Base-by-base conservation (phyloP, 35 echinoderm and acorn worm species). In the Amphiura filiformis region DNA sequence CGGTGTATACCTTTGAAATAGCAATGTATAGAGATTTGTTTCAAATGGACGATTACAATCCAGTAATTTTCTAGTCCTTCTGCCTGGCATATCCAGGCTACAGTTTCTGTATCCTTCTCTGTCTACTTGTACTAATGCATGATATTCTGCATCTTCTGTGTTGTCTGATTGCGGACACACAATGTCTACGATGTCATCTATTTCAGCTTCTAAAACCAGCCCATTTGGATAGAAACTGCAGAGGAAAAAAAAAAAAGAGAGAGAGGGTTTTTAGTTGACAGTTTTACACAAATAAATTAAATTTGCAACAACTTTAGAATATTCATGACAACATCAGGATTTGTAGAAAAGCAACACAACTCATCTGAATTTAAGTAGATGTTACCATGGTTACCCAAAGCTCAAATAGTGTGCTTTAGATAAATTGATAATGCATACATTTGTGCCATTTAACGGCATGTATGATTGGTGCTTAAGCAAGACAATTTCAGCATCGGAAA, bases 121-220 rank as follows among this genome's bases (percentile, higher is more conserved):
- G 7, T 86, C 82, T 13, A 93, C 91, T 78, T 93, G 86, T 1
- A 65, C 83, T 34, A 93, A 93, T 31, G 56, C 82, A 39, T 76
- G 86, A 76, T 93, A 93, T 35, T 93, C 36, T 37, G 86, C 91
- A 35, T 36, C 47, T 1, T 64, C 79, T 28, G 86, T 93, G 36
- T 93, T 86, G 33, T 76, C 65, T 18, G 91, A 77, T 77, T 79
- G 81, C 1, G 91, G 91, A 42, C 91, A 93, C 17, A 64, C 34
- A 23, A 93, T 93, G 33, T 93, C 86, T 4, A 93, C 75, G 7
- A 88, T 42, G 38, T 93, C 91, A 38, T 93, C 84, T 80, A 93
- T 93, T 84, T 93, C 91, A 0, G 86, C 91, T 36, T 87, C 61
- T n/a, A 93, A 47, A 1, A 47, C 30, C 15, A 88, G 40, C 0